A percentile compares a stretch with the other conserved stretches of the same genome.
phyloP scores from a whole-genome alignment of 2,888 invertebrate species.

The Cotesia congregata region DNA sequence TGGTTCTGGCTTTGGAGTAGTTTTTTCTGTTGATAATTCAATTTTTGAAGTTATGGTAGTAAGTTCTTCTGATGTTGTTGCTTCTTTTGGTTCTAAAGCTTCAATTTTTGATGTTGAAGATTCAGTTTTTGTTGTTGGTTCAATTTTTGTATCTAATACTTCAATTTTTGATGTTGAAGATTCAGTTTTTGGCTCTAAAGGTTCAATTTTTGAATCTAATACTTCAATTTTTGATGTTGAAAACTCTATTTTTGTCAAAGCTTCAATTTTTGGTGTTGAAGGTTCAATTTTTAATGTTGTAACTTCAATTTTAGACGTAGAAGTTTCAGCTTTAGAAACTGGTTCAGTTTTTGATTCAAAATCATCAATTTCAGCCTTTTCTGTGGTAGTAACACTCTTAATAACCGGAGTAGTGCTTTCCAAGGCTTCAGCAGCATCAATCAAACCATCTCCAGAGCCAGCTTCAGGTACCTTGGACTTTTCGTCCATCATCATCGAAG shows the following conservation, averaged over 20 bases:
- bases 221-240: not conserved
- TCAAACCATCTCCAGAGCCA: not conserved
- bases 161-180: not conserved
- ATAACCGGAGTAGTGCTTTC: not conserved
- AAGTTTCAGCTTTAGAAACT: not conserved
- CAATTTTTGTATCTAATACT: not conserved
- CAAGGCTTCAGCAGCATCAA: not conserved
- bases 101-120: not conserved
- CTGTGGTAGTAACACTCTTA: not conserved
- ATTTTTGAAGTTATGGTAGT: not conserved
- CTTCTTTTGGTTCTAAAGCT: not conserved
- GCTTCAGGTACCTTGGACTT: not conserved
- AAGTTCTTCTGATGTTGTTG: not conserved
- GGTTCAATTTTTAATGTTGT: not conserved
- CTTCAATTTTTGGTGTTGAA: not conserved
- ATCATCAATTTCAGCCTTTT: not conserved
- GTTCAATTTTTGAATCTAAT: not conserved
- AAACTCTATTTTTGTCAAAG: not conserved
- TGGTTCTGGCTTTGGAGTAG: slow-evolving; percentile 17
- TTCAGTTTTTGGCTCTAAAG: not conserved
- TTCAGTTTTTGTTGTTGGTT: not conserved
- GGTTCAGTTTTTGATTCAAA: not conserved
- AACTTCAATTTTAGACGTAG: not conserved
- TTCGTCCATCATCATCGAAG: slow-evolving; percentile 46
- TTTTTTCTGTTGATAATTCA: slow-evolving; percentile 5